Percentiles rank a stretch among this genome's conserved stretches.
Conservation (phyloP, 2,113 vertebrate species). For the Vicugna pacos region DNA sequence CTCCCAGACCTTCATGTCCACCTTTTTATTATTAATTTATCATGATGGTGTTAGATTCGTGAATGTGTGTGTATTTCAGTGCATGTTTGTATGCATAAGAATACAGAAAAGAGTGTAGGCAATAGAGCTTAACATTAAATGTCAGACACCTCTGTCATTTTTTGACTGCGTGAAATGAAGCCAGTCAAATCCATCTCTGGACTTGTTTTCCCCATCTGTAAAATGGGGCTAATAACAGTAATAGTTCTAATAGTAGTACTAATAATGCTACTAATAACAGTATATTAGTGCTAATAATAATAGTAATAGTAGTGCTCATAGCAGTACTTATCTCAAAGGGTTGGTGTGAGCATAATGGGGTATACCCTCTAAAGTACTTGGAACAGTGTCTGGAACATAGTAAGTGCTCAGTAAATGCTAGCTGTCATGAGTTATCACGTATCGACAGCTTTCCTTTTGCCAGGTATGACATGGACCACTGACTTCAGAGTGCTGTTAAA, state of each 20-base stretch:
- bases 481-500: neutral
- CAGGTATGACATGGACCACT: neutral
- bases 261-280: no score
- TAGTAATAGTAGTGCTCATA: no score
- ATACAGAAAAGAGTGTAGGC: neutral
- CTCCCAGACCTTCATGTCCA: neutral
- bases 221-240: neutral
- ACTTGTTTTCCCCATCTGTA: neutral
- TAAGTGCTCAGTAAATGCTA: neutral
- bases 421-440: neutral
- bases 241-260: no score
- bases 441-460: neutral
- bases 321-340: neutral
- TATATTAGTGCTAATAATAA: no score
- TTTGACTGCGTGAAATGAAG: neutral
- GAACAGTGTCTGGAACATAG: neutral
- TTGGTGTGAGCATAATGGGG: neutral
- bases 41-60: neutral
- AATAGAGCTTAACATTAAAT: neutral
- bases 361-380: neutral
- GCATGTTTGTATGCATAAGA: accelerated
- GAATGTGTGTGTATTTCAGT: accelerated
- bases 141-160: neutral
- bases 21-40: neutral
- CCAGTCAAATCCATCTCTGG: neutral